Evolutionary conservation across 1,140 invertebrate genomes (phyloP), one percentile per base, ranked within the genome.

Genomic region (Heliconius congener): DNA sequence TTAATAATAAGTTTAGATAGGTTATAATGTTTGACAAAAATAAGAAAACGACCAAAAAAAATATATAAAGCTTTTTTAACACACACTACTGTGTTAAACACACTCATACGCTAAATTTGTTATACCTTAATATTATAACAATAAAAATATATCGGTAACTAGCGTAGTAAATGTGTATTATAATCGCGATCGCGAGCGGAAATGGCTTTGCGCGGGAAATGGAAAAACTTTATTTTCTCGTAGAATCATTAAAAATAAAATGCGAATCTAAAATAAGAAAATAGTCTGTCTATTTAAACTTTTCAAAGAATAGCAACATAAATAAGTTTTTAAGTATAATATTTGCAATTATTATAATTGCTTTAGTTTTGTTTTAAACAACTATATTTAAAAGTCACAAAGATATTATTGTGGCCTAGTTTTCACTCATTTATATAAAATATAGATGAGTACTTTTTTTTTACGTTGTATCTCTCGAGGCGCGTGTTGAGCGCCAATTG

Each of bases 91-190:
- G 23, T 23, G 23, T 23, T 23, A 23, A 57, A 57, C 19, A 66
- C 60, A 66, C 5, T 30, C 1, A 27, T 66, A 27, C 13, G 27
- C 30, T 13, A 27, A 19, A 16, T 30, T 30, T 30, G 30, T 30
- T 66, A 16, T 27, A 66, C 13, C 9, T 16, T 5, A 46, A 46
- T 16, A 46, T 30, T 66, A 66, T 66, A 23, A 66, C 9, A 66
- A 66, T 27, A 23, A 23, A 23, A 23, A 23, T 23, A 23, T 23
- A 66, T 66, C 5, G 27, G 27, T 66, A 66, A 66, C 60, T 27
- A 66, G 60, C 60, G 60, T 66, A 66, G 60, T 66, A 66, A 66
- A 66, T 30, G 60, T 66, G 60, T 66, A 66, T 66, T 66, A 66
- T 66, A 66, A 66, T 66, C 60, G 27, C 27, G 60, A 66, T 66